phyloP scores from a whole-genome alignment of 2,113 vertebrate species.

The Chauna torquata region DNA sequence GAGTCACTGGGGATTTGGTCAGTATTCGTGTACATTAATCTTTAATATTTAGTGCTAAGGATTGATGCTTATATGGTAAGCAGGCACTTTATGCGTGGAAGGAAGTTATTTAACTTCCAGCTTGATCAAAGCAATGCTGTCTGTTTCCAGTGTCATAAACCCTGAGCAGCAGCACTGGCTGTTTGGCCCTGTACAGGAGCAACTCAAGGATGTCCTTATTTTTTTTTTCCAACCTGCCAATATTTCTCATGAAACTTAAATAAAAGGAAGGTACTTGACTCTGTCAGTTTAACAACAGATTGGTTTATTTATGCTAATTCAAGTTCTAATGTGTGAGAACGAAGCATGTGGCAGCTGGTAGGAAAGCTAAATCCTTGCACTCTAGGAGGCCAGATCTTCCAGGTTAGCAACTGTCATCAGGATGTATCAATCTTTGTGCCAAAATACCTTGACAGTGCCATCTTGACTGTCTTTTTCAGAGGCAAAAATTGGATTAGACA shows the following conservation, averaged over 20 bases:
- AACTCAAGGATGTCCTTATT: neutral
- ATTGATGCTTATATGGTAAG: neutral
- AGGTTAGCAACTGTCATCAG: constrained; percentile 24
- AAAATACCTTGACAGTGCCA: constrained; percentile 4
- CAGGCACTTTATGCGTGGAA: neutral
- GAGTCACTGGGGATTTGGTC: constrained; percentile 17
- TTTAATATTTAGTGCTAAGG: neutral
- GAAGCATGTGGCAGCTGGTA: neutral
- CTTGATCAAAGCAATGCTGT: neutral
- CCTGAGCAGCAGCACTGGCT: neutral
- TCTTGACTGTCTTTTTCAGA: neutral
- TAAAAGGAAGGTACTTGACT: neutral
- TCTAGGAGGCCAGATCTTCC: neutral
- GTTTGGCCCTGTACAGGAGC: neutral
- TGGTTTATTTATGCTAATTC: neutral
- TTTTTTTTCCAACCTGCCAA: neutral
- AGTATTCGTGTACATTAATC: neutral
- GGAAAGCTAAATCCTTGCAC: neutral
- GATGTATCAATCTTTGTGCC: neutral
- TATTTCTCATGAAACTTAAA: neutral
- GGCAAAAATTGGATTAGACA: neutral
- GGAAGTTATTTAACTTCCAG: neutral
- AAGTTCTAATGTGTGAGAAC: neutral
- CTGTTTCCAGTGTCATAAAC: neutral
- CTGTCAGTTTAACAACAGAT: neutral